phyloP scores from a whole-genome alignment of 2,113 vertebrate genomes.

The Chitala chitala region DNA sequence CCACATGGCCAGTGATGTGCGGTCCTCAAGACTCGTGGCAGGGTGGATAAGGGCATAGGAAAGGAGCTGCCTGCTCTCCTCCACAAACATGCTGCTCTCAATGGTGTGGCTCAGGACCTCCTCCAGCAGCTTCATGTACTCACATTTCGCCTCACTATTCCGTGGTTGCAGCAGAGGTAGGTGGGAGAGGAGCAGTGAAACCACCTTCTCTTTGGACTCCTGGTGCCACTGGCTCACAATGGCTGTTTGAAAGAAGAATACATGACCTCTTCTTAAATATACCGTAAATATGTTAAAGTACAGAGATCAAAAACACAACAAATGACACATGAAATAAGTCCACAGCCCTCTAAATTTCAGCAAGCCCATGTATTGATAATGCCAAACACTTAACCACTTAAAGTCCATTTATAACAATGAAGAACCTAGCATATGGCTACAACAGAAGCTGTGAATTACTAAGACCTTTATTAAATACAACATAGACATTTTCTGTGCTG shows the following conservation, averaged over 20 bases:
- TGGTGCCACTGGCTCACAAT: conserved; percentile 89
- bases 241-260: conserved; percentile 50
- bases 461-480: too few relatives aligned
- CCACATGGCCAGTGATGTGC: conserved; percentile 86
- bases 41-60: conserved; percentile 94
- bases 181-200: conserved; percentile 83
- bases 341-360: too few relatives aligned
- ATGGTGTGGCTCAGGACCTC: conserved; percentile 88
- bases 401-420: too few relatives aligned
- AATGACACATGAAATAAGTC: too few relatives aligned
- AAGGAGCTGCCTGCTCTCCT: conserved; percentile 88
- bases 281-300: too few relatives aligned
- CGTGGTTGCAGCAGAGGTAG: conserved; percentile 88
- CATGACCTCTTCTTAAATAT: too few relatives aligned
- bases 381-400: too few relatives aligned
- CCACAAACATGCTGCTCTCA: conserved; percentile 88
- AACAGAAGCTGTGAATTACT: too few relatives aligned
- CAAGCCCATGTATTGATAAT: too few relatives aligned
- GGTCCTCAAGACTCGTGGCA: conserved; percentile 88
- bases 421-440: too few relatives aligned
- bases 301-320: too few relatives aligned
- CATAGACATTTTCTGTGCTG: too few relatives aligned
- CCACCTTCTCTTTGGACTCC: conserved; percentile 84
- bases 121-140: conserved; percentile 93
- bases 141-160: conserved; percentile 86